Percentiles rank a stretch among this genome's conserved stretches.
phyloP scores from a whole-genome alignment of 2,797 vertebrate genomes.

The Vireo griseus region DNA sequence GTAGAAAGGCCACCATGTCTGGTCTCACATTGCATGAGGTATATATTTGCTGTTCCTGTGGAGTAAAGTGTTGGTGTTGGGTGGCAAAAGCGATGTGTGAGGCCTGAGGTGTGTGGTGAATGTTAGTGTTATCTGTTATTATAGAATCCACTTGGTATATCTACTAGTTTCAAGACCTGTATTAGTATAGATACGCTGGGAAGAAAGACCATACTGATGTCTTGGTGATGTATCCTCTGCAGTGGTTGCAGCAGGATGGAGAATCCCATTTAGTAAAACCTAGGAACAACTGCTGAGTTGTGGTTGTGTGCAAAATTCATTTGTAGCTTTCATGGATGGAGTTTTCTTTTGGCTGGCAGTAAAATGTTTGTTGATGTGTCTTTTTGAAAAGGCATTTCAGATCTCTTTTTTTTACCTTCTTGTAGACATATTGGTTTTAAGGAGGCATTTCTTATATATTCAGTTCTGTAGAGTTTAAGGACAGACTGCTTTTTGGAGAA shows the following conservation, averaged over 20 bases:
- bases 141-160: background rate
- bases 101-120: accelerated
- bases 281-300: background rate
- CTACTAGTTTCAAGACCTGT: background rate
- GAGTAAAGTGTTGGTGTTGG: background rate
- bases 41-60: background rate
- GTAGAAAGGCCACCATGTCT: background rate
- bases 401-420: background rate
- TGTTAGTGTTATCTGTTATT: background rate
- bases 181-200: background rate
- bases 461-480: background rate
- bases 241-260: background rate
- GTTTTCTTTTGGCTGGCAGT: background rate
- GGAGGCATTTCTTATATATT: background rate
- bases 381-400: background rate
- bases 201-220: background rate
- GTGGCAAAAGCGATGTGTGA: background rate
- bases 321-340: background rate
- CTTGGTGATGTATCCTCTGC: background rate
- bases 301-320: background rate
- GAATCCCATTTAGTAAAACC: background rate
- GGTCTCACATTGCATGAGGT: accelerated
- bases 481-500: background rate
- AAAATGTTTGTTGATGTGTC: background rate
- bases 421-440: background rate